Evolutionary conservation across 2,797 vertebrate species (phyloP), one percentile per base, ranked within the genome.

Genomic region (Hoplostethus mediterraneus): DNA sequence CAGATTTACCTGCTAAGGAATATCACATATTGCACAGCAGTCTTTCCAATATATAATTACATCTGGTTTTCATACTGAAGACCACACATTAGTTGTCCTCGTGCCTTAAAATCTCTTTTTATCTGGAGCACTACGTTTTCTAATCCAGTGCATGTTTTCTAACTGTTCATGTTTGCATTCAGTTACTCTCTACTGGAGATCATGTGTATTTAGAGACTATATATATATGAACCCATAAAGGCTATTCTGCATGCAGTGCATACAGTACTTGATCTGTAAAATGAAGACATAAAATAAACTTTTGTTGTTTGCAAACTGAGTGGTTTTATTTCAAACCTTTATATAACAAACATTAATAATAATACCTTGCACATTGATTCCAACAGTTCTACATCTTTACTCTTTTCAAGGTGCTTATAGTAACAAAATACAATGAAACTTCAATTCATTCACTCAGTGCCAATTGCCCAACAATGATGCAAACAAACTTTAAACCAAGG

Each of bases 91-190:
- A 52, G 40, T 67, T 80, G 67, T 54, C 63, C 12, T 53, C 57
- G 89, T 93, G 89, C 90, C 89, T 91, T 91, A 78, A 9, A 67
- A 63, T 40, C 14, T 74, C 31, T 49, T 49, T 67, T 31, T 60
- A 58, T 64, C 28, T 36, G 38, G 17, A 82, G 14, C 63, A 74
- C 55, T 67, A 33, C 65, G 62, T 58, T 77, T 66, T 85, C 21
- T 53, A 11, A 36, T 56, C 51, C 30, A 49, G 42, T 70, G 16
- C 16, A 30, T 58, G 51, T 81, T 78, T 75, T 70, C 9, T 67
- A 67, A 79, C 31, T 58, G 45, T 72, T 63, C 25, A 51, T 38
- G 31, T 30, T 68, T 13, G 1, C 21, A 48, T 9, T 42, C 60
- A 80, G 31, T 65, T 58, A 31, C 44, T 59, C 65, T 63, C 13